A percentile compares a stretch with the other conserved stretches of the same genome.
phyloP scores from a whole-genome alignment of 2,113 vertebrate species.

The Setophaga petechia region DNA sequence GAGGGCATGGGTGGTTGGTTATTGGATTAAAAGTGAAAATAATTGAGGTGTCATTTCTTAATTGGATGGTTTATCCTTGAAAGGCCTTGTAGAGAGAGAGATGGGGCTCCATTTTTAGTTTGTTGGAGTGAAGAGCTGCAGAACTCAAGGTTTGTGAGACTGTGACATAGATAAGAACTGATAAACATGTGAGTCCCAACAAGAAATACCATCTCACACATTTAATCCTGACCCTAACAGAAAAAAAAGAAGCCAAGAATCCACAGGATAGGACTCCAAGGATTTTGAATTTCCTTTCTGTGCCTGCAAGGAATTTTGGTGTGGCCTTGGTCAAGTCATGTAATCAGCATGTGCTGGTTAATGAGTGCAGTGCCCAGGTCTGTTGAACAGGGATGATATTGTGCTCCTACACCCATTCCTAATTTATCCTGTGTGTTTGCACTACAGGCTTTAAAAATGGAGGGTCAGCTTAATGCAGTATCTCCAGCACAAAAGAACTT shows the following conservation, averaged over 20 bases:
- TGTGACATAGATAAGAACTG: background rate
- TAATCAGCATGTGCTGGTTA: background rate
- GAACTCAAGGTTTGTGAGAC: background rate
- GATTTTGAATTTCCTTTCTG: background rate
- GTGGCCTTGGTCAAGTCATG: background rate
- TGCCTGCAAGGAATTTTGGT: background rate
- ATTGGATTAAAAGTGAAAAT: no score
- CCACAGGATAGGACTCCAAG: accelerated
- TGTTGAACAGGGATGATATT: background rate
- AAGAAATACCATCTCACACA: background rate
- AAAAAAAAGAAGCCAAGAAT: background rate
- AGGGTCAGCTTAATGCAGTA: background rate
- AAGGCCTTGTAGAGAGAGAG: background rate
- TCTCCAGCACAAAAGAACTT: background rate
- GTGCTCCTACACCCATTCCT: background rate
- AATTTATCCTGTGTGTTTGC: background rate
- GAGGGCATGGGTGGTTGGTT: background rate
- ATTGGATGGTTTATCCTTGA: background rate
- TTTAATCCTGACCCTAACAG: background rate
- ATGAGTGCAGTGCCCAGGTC: background rate
- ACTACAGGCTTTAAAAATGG: background rate
- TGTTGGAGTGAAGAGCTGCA: background rate
- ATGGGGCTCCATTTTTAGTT: background rate
- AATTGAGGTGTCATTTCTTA: no score
- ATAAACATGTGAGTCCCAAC: background rate